Conservation (phyloP, 2,797 vertebrate genomes). For the Cyprinodon diabolis region DNA sequence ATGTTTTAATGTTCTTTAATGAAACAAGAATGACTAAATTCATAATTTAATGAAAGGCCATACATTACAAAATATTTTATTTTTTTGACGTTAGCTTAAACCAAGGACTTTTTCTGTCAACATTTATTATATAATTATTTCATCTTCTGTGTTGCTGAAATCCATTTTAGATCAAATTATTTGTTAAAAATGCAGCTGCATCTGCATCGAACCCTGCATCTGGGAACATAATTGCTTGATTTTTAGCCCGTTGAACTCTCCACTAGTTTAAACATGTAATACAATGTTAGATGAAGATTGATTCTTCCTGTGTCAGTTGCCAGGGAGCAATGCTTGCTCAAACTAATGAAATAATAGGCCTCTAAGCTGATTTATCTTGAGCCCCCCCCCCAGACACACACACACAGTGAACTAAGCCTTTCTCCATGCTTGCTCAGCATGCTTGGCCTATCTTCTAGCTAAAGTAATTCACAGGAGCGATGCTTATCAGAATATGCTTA, state of each 20-base stretch:
- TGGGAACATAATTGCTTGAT: not conserved
- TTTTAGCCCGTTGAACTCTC: not conserved
- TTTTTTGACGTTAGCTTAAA: too few relatives aligned
- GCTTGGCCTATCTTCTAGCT: conserved; percentile 30
- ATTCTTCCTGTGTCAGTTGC: conserved; percentile 12
- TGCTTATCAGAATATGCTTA: too few relatives aligned
- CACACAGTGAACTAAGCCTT: conserved; percentile 51
- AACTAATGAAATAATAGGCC: conserved; percentile 44
- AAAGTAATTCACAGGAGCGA: conserved; percentile 30
- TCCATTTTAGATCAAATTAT: not conserved
- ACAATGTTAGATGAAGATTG: conserved; percentile 6
- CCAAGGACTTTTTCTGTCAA: not conserved
- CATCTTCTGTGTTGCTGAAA: not conserved
- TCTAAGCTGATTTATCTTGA: conserved; percentile 36
- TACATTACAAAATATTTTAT: not conserved
- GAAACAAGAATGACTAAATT: not conserved
- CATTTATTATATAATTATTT: not conserved
- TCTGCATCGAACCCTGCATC: not conserved
- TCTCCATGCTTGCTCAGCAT: conserved; percentile 16
- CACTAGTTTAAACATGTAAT: not conserved
- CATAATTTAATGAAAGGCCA: not conserved
- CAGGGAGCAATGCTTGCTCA: conserved; percentile 25
- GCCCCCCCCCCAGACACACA: conserved; percentile 33
- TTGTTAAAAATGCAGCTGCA: not conserved
- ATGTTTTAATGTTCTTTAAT: not conserved